Percentiles rank a stretch among this genome's conserved stretches.
Evolutionary conservation across 2,797 vertebrate species (phyloP).

Genomic region (Tragopan temminckii): DNA sequence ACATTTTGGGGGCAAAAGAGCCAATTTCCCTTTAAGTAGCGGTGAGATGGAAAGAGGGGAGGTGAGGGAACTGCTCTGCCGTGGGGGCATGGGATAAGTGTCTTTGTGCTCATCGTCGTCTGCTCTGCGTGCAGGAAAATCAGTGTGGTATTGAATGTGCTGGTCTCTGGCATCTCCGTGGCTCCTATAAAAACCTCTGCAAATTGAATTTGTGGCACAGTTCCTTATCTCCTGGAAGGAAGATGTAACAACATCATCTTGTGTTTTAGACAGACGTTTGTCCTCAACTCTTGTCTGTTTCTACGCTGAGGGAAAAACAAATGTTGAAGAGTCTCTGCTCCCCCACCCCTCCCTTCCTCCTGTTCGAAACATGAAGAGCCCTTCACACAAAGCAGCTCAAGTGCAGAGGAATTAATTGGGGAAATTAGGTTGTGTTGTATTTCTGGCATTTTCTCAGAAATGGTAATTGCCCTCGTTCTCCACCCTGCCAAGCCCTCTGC

Average conservation of each 20-base stretch:
- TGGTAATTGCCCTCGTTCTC: conserved; percentile 64
- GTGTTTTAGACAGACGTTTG: conserved; percentile 20
- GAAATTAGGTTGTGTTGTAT: conserved; percentile 71
- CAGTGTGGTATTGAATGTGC: conserved; percentile 28
- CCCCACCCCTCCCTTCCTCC: background rate
- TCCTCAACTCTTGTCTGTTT: background rate
- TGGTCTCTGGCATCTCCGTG: conserved; percentile 16
- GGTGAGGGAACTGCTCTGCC: background rate
- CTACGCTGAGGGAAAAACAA: conserved; percentile 33
- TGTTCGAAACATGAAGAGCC: conserved; percentile 48
- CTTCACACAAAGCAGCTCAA: conserved; percentile 59
- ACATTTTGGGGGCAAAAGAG: background rate
- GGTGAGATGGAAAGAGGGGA: background rate
- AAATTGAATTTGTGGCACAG: background rate
- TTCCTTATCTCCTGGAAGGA: conserved; percentile 33
- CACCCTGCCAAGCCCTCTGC: conserved; percentile 33
- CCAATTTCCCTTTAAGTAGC: background rate
- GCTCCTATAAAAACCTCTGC: conserved; percentile 13
- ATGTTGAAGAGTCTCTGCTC: background rate
- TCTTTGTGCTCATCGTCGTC: conserved; percentile 36
- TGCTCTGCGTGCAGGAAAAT: conserved; percentile 33
- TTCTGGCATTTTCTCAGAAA: conserved; percentile 60
- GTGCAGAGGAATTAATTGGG: conserved; percentile 72
- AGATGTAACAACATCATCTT: conserved; percentile 38
- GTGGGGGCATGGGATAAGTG: background rate